Evolutionary conservation across 2,113 vertebrate species (phyloP).

Genomic region (Rhynchomys soricoides): DNA sequence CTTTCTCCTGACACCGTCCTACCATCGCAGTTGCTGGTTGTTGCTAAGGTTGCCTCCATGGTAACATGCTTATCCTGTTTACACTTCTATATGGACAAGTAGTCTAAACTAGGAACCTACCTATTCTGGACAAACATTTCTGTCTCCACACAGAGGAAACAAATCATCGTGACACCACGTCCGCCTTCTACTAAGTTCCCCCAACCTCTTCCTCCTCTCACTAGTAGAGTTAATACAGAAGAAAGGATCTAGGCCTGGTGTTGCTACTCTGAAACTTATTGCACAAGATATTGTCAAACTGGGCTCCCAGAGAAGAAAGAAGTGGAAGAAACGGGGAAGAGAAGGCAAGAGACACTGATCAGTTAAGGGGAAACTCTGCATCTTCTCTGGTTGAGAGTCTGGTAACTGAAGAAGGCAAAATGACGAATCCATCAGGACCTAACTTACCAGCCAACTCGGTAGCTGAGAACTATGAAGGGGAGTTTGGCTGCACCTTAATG

Average conservation of each 20-base stretch:
- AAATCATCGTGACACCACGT: slow-evolving; percentile 74
- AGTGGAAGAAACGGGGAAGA: neutral
- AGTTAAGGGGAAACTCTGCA: neutral
- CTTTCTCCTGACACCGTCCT: slow-evolving; percentile 82
- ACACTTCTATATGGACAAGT: slow-evolving; percentile 84
- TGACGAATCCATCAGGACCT: slow-evolving; percentile 63
- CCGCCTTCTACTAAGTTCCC: slow-evolving; percentile 64
- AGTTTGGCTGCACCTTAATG: slow-evolving; percentile 92
- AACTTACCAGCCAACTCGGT: slow-evolving; percentile 90
- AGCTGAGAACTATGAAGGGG: slow-evolving; percentile 91
- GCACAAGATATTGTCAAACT: neutral
- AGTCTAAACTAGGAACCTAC: slow-evolving; percentile 84
- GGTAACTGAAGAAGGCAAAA: slow-evolving; percentile 53
- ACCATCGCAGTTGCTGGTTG: slow-evolving; percentile 80
- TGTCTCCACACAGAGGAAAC: slow-evolving; percentile 64
- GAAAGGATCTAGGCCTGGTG: slow-evolving; percentile 1
- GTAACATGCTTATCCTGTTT: slow-evolving; percentile 89
- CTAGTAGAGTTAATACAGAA: slow-evolving; percentile 36
- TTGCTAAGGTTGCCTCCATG: slow-evolving; percentile 87
- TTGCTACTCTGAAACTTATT: slow-evolving; percentile 27
- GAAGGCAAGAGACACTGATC: neutral
- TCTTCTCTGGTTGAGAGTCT: slow-evolving; percentile 47
- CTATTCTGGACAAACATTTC: slow-evolving; percentile 54
- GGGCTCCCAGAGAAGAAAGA: slow-evolving; percentile 38
- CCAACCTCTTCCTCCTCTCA: slow-evolving; percentile 51